Base-by-base conservation (phyloP, 2,797 vertebrate genomes). In the Harpagifer antarcticus region DNA sequence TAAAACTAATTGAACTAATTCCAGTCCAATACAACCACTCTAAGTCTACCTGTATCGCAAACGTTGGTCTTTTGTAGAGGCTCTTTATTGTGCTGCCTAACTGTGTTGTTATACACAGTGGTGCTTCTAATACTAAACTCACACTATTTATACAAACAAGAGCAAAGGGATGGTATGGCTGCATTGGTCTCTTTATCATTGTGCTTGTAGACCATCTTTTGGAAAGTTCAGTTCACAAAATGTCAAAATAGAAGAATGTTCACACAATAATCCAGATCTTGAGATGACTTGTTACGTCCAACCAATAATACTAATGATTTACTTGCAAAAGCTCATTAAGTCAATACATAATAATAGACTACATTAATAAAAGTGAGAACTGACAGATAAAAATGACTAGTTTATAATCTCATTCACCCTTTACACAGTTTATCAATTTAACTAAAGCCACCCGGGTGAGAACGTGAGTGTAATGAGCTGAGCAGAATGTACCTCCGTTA, bases 401-500 rank as follows among this genome's bases (percentile, higher is more conserved):
- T 54, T 37, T 23, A 2, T 33, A n/a, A 20, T 61, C 4, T 40
- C 37, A 56, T 43, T 33, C 54, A 37, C 10, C 17, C 3, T 12
- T 3, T 17, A 20, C 23, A 37, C n/a, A n/a, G 20, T 42, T 14
- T 27, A 5, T 27, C 4, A 27, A 27, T 27, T 3, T 45, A 57
- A 69, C 49, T 44, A 3, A 12, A 68, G 33, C 20, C 3, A 12
- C 50, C 20, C 40, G 37, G 23, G 59, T 10, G 14, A 13, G 12
- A 63, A 48, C 44, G 1, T 19, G 54, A 54, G 68, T 13, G 59
- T 48, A 70, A 58, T 56, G 53, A 80, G 65, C 64, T 27, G 47
- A 72, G 60, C 27, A 10, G 43, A 37, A 61, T 6, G 31, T 88
- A 99, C 98, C 98, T 95, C 97, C 97, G 12, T 94, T 95, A 19